Base-by-base conservation (phyloP, 2,797 vertebrate species). In the Cossypha heuglini region DNA sequence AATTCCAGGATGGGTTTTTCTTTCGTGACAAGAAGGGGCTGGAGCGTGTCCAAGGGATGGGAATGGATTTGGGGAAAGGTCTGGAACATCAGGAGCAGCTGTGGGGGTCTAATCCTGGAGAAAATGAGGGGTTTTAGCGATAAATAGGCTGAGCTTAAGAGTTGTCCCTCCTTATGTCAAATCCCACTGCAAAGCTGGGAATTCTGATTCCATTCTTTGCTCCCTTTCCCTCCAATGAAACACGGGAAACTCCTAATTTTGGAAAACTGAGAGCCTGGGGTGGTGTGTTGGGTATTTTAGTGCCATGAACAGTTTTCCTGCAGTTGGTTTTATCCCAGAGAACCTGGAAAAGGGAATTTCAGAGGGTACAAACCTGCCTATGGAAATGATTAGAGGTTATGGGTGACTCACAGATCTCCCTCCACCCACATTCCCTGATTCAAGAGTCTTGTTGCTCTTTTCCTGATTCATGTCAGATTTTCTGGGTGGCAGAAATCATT, bases 271-370 rank as follows among this genome's bases (percentile, higher is more conserved):
- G 13, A 42, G 37, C 43, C 31, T 7, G 25, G 61, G 6, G 35
- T 16, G 6, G 45, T 1, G 4, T 12, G 0, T 19, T 28, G 29
- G 14, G 1, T 51, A 3, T 58, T 75, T 43, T 4, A 6, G 25
- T 26, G 43, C 42, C 2, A 0, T 1, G 35, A 25, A 6, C 2
- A 1, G 8, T 29, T 43, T 48, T 29, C 51, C 51, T 14, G 22
- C 0, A 1, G 33, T 33, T 8, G 42, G 13, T 35, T 85, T 67
- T 14, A 5, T n/a, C 16, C 45, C 1, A 0, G 54, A 52, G 22
- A 24, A 29, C 3, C 9, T 9, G 62, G 62, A 16, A 8, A 45
- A 59, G 54, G 54, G 62, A 75, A 76, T 76, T 76, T 13, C 46
- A 29, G 46, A 24, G 28, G 28, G 24, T 2, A 26, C 62, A 45